phyloP scores from a whole-genome alignment of 2,797 vertebrate species.

The Molossus molossus region DNA sequence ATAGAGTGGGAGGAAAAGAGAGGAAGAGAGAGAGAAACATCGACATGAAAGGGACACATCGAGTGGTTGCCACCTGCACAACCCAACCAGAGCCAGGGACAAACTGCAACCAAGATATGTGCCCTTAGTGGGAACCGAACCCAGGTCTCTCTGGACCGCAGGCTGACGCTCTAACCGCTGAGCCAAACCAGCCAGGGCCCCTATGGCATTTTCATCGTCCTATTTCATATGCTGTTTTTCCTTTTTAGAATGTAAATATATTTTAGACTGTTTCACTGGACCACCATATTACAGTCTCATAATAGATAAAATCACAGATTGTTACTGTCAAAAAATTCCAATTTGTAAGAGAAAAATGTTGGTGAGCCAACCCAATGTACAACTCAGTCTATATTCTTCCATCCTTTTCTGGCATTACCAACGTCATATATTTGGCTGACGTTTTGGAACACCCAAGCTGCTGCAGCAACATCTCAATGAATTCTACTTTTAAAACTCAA shows the following conservation, averaged over 20 bases:
- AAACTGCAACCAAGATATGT: too few relatives aligned
- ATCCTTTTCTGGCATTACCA: background rate
- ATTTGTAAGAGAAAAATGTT: slow-evolving; percentile 33
- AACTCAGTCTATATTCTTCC: background rate
- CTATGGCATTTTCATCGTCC: background rate
- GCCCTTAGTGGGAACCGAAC: too few relatives aligned
- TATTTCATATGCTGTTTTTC: background rate
- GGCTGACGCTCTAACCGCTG: too few relatives aligned
- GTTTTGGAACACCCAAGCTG: background rate
- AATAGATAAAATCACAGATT: background rate
- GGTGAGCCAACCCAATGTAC: background rate
- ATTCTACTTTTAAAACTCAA: slow-evolving; percentile 27
- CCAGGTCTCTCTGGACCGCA: too few relatives aligned
- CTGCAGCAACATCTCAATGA: background rate
- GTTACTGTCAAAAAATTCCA: background rate
- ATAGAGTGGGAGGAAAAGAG: too few relatives aligned
- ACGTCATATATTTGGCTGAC: background rate
- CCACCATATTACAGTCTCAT: background rate
- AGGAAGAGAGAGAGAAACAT: too few relatives aligned
- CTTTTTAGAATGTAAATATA: slow-evolving; percentile 29
- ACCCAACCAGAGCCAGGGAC: too few relatives aligned
- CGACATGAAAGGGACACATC: too few relatives aligned
- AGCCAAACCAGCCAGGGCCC: background rate
- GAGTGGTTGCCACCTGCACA: too few relatives aligned
- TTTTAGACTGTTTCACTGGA: background rate